Percentiles rank a stretch among this genome's conserved stretches.
Evolutionary conservation across 2,113 vertebrate genomes (phyloP).

Genomic region (Pangasianodon hypophthalmus): DNA sequence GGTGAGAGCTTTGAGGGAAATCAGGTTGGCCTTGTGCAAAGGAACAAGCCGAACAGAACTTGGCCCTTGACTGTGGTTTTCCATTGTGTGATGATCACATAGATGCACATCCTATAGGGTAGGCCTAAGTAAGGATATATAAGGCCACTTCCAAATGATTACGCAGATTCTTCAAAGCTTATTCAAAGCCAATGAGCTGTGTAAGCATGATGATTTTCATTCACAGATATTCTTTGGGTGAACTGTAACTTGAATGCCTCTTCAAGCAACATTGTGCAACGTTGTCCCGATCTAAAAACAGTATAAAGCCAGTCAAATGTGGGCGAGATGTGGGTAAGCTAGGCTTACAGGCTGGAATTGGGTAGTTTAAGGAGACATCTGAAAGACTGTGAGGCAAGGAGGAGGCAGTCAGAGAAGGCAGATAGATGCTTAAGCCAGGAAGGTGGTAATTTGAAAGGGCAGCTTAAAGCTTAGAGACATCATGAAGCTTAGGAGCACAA

Average conservation of each 20-base stretch:
- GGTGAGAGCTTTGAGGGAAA: background rate
- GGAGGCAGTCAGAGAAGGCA: background rate
- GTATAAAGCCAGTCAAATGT: background rate
- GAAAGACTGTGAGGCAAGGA: background rate
- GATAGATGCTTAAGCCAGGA: background rate
- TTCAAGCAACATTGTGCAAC: background rate
- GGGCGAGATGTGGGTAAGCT: background rate
- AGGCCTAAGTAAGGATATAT: background rate
- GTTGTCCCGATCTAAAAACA: background rate
- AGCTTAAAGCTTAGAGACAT: background rate
- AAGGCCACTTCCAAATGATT: background rate
- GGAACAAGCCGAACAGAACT: background rate
- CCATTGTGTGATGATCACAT: background rate
- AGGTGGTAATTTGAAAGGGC: constrained; percentile 2
- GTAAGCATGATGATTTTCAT: background rate
- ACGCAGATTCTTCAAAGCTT: background rate
- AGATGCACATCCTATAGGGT: background rate
- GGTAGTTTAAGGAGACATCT: background rate
- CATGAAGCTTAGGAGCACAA: background rate
- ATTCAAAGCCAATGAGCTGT: background rate
- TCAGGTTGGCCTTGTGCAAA: background rate
- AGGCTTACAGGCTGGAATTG: background rate
- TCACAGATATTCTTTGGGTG: background rate
- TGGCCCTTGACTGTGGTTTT: background rate
- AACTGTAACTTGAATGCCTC: background rate